phyloP scores from a whole-genome alignment of 2,888 invertebrate species.

The Xestia rhomboidea region DNA sequence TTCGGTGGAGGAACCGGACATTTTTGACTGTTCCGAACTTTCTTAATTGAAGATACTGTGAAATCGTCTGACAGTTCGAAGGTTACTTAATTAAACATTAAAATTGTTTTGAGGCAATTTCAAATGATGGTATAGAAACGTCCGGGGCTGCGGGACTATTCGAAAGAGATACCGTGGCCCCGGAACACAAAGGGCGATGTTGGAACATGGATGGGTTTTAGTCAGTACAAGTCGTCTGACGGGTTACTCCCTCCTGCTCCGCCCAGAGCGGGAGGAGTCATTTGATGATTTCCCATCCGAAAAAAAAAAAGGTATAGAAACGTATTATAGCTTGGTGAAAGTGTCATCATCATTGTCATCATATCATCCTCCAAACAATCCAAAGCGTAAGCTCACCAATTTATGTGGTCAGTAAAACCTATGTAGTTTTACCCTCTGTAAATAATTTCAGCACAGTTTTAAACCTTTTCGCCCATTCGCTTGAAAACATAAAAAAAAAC shows the following conservation, averaged over 20 bases:
- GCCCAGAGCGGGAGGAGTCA: too few relatives aligned
- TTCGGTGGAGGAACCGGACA: constrained; percentile 53
- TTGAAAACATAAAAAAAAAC: constrained; percentile 2
- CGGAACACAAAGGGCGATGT: too few relatives aligned
- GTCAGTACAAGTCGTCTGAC: too few relatives aligned
- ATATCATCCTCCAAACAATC: too few relatives aligned
- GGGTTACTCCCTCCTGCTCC: too few relatives aligned
- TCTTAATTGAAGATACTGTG: constrained; percentile 14
- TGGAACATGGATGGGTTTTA: too few relatives aligned
- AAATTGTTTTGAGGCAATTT: background rate
- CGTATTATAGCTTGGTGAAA: background rate
- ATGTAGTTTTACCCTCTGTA: background rate
- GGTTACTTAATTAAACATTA: constrained; percentile 1
- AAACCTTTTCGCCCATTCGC: background rate
- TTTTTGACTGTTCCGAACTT: constrained; percentile 50
- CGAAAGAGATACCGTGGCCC: too few relatives aligned
- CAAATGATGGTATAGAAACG: background rate
- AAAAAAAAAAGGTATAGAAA: background rate
- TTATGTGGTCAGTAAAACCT: background rate
- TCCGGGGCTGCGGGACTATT: too few relatives aligned
- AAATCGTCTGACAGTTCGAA: constrained; percentile 7
- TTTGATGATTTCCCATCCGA: too few relatives aligned
- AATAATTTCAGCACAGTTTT: background rate
- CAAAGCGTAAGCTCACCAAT: background rate
- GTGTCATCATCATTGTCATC: too few relatives aligned